phyloP scores from a whole-genome alignment of 2,888 invertebrate genomes.

The Dryadula phaetusa region DNA sequence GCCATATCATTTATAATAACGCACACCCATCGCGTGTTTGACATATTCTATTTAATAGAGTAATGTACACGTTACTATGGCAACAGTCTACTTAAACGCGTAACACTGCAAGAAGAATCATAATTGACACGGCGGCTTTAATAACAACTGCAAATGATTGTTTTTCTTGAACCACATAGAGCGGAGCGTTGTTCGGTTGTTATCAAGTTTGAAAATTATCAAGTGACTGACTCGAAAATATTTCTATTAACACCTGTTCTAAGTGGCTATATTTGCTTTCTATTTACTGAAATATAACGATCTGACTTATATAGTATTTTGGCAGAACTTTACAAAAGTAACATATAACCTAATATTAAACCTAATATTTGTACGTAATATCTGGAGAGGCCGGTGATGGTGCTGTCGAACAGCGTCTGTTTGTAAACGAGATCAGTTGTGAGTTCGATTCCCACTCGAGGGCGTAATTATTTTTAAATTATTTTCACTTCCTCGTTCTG shows the following conservation, averaged over 20 bases:
- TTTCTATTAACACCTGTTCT: constrained; percentile 30
- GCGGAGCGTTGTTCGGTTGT: neutral
- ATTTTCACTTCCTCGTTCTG: no score
- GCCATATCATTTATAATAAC: no score
- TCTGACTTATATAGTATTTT: neutral
- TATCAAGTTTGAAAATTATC: constrained; percentile 2
- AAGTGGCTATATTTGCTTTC: constrained; percentile 26
- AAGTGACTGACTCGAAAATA: constrained; percentile 32
- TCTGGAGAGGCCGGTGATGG: no score
- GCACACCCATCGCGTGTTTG: no score
- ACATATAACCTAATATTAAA: no score
- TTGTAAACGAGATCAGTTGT: no score
- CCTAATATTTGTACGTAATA: no score
- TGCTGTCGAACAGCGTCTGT: no score
- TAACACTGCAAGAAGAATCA: constrained; percentile 1
- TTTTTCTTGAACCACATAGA: constrained; percentile 9
- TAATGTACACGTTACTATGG: neutral
- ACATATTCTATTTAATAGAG: no score
- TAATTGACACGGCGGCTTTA: constrained; percentile 24
- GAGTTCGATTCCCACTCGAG: no score
- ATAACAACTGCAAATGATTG: constrained; percentile 29
- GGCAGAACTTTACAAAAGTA: neutral
- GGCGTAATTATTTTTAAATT: no score
- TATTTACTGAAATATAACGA: constrained; percentile 3
- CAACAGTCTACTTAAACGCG: neutral